These are phyloP conservation scores for Rhingia campestris DNA, from an alignment of 2,888 invertebrate genomes.

Conservation along the genomic window DNA sequence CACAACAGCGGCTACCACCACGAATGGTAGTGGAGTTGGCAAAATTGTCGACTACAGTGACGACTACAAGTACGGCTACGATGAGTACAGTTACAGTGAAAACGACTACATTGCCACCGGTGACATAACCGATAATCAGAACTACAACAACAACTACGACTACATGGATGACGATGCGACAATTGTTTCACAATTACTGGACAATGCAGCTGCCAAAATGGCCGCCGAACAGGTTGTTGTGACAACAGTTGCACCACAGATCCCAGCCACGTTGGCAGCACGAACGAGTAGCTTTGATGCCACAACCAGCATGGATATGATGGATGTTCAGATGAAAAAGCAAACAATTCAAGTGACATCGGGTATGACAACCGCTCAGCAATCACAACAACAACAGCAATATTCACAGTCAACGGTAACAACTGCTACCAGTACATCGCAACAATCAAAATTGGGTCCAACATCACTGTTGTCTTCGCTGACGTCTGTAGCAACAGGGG, in stretches of 20 bases:
- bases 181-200: conserved; percentile 62
- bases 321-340: conserved; percentile 42
- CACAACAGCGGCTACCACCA: conserved; percentile 14
- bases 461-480: conserved; percentile 75
- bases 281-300: conserved; percentile 56
- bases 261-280: conserved; percentile 26
- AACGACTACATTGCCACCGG: conserved; percentile 77
- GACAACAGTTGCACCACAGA: conserved; percentile 39
- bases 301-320: conserved; percentile 39
- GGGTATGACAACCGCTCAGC: conserved; percentile 38
- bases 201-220: conserved; percentile 69
- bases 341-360: conserved; percentile 22
- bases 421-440: conserved; percentile 27
- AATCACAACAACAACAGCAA: conserved; percentile 52
- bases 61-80: conserved; percentile 76
- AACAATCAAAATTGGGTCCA: conserved; percentile 49
- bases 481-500: conserved; percentile 71
- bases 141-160: conserved; percentile 78
- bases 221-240: conserved; percentile 35
- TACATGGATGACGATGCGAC: conserved; percentile 77
- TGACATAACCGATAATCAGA: conserved; percentile 76
- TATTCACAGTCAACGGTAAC: conserved; percentile 30
- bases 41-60: conserved; percentile 76
- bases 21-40: conserved; percentile 42
- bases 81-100: conserved; percentile 78